Evolutionary conservation across 2,113 vertebrate species (phyloP).

Genomic region (Arothron firmamentum): DNA sequence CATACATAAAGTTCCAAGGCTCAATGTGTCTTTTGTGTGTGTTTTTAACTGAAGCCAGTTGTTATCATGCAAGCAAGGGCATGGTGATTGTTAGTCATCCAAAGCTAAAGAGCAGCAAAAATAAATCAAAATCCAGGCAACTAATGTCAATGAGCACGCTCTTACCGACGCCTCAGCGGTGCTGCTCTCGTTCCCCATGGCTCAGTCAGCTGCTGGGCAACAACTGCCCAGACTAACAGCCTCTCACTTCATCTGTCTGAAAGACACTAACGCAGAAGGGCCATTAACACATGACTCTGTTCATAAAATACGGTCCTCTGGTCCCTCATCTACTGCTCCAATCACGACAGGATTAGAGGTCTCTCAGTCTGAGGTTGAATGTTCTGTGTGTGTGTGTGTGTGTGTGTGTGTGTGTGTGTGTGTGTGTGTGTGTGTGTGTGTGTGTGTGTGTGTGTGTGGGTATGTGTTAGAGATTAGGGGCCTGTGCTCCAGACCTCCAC

Average conservation of each 20-base stretch:
- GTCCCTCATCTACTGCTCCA: slow-evolving; percentile 20
- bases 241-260: slow-evolving; percentile 61
- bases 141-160: not conserved
- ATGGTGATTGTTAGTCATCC: slow-evolving; percentile 35
- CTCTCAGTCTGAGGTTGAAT: slow-evolving; percentile 40
- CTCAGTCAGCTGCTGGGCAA: slow-evolving; percentile 45
- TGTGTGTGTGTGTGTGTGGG: slow-evolving; percentile 16
- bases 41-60: slow-evolving; percentile 13
- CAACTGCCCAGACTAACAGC: slow-evolving; percentile 39
- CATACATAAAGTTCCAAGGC: slow-evolving; percentile 23
- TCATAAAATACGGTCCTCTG: not conserved
- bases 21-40: not conserved
- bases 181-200: slow-evolving; percentile 80
- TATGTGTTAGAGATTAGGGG: slow-evolving; percentile 45
- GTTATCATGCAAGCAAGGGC: slow-evolving; percentile 20
- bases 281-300: slow-evolving; percentile 23
- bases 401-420: slow-evolving; percentile 8
- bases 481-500: slow-evolving; percentile 25
- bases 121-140: slow-evolving; percentile 22
- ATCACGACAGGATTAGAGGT: slow-evolving; percentile 50
- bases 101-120: slow-evolving; percentile 3
- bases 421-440: slow-evolving; percentile 21
- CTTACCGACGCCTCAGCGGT: slow-evolving; percentile 71
- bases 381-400: slow-evolving; percentile 19
- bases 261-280: slow-evolving; percentile 48